phyloP scores from a whole-genome alignment of 2,113 vertebrate genomes.

The Urocolius indicus region DNA sequence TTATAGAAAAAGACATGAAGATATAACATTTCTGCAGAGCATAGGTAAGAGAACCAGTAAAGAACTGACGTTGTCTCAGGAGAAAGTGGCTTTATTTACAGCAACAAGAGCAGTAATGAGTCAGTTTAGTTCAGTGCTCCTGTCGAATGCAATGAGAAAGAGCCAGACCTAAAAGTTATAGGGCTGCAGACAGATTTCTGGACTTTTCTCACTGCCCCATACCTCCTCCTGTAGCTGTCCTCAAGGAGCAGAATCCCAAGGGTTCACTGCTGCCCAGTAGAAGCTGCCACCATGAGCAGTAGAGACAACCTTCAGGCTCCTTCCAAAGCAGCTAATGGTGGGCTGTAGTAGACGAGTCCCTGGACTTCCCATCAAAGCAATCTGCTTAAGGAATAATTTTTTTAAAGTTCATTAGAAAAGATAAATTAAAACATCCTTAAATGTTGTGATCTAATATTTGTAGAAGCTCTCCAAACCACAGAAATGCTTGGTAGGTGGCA shows the following conservation, averaged over 20 bases:
- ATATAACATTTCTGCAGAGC: not conserved
- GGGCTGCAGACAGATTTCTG: not conserved
- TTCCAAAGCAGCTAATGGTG: fast-evolving
- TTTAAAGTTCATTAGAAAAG: not conserved
- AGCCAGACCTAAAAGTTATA: not conserved
- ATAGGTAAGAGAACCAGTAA: not conserved
- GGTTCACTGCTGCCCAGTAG: not conserved
- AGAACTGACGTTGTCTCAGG: not conserved
- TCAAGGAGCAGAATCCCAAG: not conserved
- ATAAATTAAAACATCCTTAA: not conserved
- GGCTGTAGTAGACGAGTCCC: not conserved
- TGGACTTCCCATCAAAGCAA: not conserved
- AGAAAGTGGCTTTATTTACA: not conserved
- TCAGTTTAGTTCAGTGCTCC: not conserved
- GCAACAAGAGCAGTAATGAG: not conserved
- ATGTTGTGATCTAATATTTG: not conserved
- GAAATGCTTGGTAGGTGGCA: not conserved
- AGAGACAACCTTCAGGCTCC: not conserved
- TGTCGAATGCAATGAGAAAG: fast-evolving
- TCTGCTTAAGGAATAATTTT: too few species aligned
- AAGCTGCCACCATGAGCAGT: not conserved
- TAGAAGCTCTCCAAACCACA: not conserved
- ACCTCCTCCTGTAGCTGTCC: not conserved
- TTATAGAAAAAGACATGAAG: not conserved
- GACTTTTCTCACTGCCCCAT: fast-evolving